Base-by-base conservation (phyloP, 2,113 vertebrate genomes). In the Oryzias celebensis region DNA sequence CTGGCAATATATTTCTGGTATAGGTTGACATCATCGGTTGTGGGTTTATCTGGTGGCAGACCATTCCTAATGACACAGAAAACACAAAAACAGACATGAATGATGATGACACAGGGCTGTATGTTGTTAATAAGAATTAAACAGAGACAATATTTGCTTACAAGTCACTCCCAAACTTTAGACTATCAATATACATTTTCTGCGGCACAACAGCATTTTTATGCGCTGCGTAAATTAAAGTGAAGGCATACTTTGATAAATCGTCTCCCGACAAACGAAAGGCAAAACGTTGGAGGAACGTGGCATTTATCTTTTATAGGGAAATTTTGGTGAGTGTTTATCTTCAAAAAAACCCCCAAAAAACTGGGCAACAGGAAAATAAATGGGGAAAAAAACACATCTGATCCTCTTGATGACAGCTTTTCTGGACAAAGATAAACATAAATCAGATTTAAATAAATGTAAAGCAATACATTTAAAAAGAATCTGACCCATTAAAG, bases 1-100 rank as follows among this genome's bases (percentile, higher is more conserved):
- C 97, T 99, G 93, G 97, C 96, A 89, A 99, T 99, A 89, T 99
- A 99, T 94, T 99, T 99, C 95, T 99, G 97, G 94, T 99, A 99
- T 92, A 99, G 94, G 93, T 99, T 99, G 92, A 96, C 90, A 60
- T 99, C 97, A 84, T 99, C 97, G 52, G 90, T 93, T 89, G 93
- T 90, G 78, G 97, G 94, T 92, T 99, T 98, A 93, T 99, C 96
- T 80, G 95, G 93, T 90, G 97, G 96, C 87, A 98, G 92, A 92
- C 97, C 97, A 23, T 99, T 99, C 93, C 97, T 99, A 92, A 89
- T 62, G 88, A 90, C 88, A 88, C 88, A 87, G 92, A 89, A 93
- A 90, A 93, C 91, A 94, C 81, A 90, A 90, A 10, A 90, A 84
- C 80, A 85, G 77, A 83, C 82, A 88, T 82, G 88, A 93, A 92